phyloP scores from a whole-genome alignment of 1,140 invertebrate species.

The Physella acuta region DNA sequence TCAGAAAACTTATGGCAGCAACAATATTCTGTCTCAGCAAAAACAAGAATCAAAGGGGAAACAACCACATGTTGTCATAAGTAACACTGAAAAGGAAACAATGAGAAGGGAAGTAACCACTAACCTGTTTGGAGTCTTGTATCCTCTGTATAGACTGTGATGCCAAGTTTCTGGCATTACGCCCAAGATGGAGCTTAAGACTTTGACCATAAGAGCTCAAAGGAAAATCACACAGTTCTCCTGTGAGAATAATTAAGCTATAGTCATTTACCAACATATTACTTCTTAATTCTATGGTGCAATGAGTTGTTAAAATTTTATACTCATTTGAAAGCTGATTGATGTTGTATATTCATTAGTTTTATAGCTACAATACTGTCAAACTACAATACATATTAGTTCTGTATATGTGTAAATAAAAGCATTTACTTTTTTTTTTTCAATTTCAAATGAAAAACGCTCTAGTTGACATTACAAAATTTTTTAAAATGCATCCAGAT shows the following conservation, averaged over 20 bases:
- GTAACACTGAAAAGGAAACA: too few species aligned
- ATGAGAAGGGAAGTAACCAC: too few species aligned
- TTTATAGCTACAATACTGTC: background rate
- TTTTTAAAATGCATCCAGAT: too few species aligned
- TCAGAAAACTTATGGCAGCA: too few species aligned
- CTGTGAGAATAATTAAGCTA: background rate
- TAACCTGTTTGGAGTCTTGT: constrained; percentile 22
- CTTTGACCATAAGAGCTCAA: constrained; percentile 68
- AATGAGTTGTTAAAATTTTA: background rate
- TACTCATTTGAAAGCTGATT: background rate
- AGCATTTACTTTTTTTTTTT: too few species aligned
- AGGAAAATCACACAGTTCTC: constrained; percentile 64
- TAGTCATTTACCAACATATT: background rate
- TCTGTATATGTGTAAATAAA: too few species aligned
- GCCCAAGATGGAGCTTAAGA: constrained; percentile 65
- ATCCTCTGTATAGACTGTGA: constrained; percentile 74
- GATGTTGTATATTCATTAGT: background rate
- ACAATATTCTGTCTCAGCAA: too few species aligned
- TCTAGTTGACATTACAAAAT: too few species aligned
- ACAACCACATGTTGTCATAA: too few species aligned
- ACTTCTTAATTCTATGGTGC: too few species aligned
- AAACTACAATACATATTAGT: background rate
- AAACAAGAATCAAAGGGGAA: too few species aligned
- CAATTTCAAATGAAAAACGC: too few species aligned
- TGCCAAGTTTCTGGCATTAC: constrained; percentile 81